These are phyloP conservation scores for Characodon lateralis DNA, from an alignment of 2,797 vertebrate genomes.

Conservation along the genomic window DNA sequence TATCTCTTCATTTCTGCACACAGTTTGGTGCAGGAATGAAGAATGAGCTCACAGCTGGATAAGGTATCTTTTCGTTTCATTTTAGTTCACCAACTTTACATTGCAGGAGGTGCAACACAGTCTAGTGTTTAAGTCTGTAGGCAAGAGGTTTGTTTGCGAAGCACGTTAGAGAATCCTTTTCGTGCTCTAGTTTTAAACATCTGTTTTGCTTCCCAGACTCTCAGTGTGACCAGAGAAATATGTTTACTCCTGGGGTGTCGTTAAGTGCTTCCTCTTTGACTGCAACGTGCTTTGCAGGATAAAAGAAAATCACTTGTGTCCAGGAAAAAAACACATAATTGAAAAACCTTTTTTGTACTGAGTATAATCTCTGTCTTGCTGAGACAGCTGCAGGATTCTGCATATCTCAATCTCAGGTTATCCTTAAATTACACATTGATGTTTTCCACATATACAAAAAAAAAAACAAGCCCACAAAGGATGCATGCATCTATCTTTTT, in stretches of 20 bases:
- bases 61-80: constrained; percentile 14
- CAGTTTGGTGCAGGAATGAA: constrained; percentile 26
- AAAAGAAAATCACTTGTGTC: constrained; percentile 17
- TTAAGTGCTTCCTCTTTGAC: constrained; percentile 12
- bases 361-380: background rate
- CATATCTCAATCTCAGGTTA: background rate
- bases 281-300: constrained; percentile 17
- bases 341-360: background rate
- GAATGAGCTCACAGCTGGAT: constrained; percentile 49
- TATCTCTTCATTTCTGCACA: too few species aligned
- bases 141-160: constrained; percentile 46
- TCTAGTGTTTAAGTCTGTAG: constrained; percentile 25
- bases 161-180: constrained; percentile 57
- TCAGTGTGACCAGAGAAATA: constrained; percentile 50
- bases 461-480: background rate
- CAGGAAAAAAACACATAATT: constrained; percentile 7
- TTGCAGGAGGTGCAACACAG: background rate
- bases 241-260: constrained; percentile 13
- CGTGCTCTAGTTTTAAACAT: constrained; percentile 56
- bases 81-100: too few species aligned
- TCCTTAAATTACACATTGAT: background rate
- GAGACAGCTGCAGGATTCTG: background rate
- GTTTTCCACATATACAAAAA: background rate
- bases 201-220: constrained; percentile 37
- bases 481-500: background rate